Conservation (phyloP, 2,797 vertebrate genomes). For the Squalus acanthias region DNA sequence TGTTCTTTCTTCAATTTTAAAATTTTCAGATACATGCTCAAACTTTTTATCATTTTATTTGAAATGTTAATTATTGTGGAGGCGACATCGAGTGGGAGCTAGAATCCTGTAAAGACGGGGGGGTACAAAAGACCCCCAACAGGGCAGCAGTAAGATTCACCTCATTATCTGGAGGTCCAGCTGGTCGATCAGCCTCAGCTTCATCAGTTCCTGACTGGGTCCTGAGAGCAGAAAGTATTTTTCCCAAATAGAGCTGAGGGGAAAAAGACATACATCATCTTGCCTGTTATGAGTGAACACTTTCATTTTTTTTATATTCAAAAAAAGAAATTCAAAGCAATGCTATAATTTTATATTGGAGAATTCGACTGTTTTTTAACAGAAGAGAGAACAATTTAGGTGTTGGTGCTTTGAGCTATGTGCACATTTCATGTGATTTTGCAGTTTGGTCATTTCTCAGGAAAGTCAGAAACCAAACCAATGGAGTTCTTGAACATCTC, state of each 20-base stretch:
- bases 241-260: not conserved
- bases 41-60: not conserved
- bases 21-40: not conserved
- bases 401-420: not conserved
- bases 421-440: not conserved
- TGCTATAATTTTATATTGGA: not conserved
- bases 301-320: not conserved
- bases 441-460: not conserved
- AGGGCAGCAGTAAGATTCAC: not conserved
- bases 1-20: not conserved
- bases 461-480: not conserved
- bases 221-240: not conserved
- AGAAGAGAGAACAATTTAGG: not conserved
- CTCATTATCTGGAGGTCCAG: not conserved
- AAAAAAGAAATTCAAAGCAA: not conserved
- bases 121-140: not conserved
- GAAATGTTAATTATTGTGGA: not conserved
- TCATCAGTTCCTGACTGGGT: not conserved
- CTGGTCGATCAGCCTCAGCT: not conserved
- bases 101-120: not conserved
- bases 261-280: too few species aligned
- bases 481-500: not conserved
- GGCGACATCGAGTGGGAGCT: not conserved
- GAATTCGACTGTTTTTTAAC: not conserved
- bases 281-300: too few species aligned